Conservation (phyloP, 2,797 vertebrate genomes). For the Acanthurus lineatus region DNA sequence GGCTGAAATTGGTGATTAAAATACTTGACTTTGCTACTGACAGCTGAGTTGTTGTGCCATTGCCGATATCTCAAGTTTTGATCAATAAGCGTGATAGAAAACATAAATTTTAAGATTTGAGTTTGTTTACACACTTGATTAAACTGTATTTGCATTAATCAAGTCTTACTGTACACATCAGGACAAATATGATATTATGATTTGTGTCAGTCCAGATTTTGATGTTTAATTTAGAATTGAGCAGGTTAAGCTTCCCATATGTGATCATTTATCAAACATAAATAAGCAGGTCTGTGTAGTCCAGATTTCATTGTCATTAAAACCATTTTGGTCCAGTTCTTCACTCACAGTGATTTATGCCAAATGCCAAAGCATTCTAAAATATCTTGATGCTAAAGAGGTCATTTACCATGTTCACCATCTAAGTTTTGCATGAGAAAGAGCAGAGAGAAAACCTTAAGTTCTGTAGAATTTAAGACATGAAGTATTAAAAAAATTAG, state of each 20-base stretch:
- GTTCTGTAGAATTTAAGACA: too few species aligned
- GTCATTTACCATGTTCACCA: neutral
- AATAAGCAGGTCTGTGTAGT: neutral
- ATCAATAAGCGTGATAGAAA: neutral
- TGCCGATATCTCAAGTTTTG: neutral
- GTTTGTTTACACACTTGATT: too few species aligned
- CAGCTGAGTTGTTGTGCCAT: neutral
- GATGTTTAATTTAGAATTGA: too few species aligned
- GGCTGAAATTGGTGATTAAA: too few species aligned
- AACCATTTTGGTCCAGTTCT: neutral
- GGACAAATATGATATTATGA: neutral
- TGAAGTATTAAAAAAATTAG: too few species aligned
- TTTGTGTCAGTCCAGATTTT: neutral
- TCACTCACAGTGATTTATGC: neutral
- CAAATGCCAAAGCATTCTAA: neutral
- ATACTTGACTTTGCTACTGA: neutral
- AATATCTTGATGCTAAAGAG: too few species aligned
- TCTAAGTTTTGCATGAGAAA: neutral
- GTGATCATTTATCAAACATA: neutral
- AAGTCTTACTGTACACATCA: neutral
- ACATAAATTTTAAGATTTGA: neutral
- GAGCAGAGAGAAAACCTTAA: too few species aligned
- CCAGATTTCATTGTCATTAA: too few species aligned
- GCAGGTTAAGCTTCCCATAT: too few species aligned
- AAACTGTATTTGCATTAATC: too few species aligned